These are phyloP conservation scores for Brotula barbata DNA, from an alignment of 2,797 vertebrate genomes.

Conservation along the genomic window DNA sequence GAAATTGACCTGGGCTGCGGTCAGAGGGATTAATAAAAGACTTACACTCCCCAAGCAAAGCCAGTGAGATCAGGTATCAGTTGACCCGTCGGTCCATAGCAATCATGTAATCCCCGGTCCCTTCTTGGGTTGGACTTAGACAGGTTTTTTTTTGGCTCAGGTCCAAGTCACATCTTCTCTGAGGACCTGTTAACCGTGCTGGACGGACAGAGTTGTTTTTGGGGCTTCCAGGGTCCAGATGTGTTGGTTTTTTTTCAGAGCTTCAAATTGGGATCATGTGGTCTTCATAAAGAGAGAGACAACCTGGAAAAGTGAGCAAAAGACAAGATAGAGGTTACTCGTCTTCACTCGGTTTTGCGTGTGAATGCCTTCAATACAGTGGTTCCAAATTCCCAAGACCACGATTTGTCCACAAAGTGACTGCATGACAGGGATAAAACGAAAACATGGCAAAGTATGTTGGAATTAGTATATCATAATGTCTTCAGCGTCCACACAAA, in stretches of 20 bases:
- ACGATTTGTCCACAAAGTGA: constrained; percentile 4
- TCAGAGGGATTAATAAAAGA: constrained; percentile 46
- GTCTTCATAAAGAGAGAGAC: neutral
- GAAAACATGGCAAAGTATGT: constrained; percentile 3
- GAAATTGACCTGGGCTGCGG: constrained; percentile 28
- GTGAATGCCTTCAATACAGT: too few species aligned
- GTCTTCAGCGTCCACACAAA: constrained; percentile 50
- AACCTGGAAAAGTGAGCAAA: constrained; percentile 45
- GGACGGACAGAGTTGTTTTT: constrained; percentile 18
- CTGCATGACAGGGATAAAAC: neutral
- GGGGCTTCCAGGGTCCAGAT: neutral
- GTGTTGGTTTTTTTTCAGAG: constrained; percentile 5
- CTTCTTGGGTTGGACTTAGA: constrained; percentile 23
- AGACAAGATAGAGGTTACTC: neutral
- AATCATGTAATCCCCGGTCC: constrained; percentile 33
- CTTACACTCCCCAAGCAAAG: constrained; percentile 64
- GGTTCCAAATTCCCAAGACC: neutral
- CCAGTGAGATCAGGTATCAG: constrained; percentile 58
- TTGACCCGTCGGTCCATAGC: constrained; percentile 65
- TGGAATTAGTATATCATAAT: constrained; percentile 27
- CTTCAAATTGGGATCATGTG: constrained; percentile 21
- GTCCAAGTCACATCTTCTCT: constrained; percentile 57
- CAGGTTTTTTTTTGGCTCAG: constrained; percentile 31
- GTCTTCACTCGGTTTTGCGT: too few species aligned
- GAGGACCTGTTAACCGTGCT: neutral